Percentiles rank a stretch among this genome's conserved stretches.
phyloP scores from a whole-genome alignment of 2,888 invertebrate species.

The Cephus spinipes region DNA sequence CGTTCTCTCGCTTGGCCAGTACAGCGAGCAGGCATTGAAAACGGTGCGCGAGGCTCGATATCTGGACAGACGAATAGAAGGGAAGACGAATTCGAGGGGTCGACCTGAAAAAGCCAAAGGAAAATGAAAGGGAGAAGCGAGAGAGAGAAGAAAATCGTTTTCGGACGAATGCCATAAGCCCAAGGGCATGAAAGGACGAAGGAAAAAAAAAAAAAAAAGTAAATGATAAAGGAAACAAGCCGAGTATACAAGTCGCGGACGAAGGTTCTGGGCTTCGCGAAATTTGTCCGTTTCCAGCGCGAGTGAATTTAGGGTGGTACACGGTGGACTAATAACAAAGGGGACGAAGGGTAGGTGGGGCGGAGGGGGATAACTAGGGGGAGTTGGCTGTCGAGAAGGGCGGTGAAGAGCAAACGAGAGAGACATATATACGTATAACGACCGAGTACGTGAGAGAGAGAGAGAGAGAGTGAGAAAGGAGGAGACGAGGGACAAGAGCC shows the following conservation, averaged over 20 bases:
- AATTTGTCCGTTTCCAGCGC: constrained; percentile 50
- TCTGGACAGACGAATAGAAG: background rate
- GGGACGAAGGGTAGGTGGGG: constrained; percentile 30
- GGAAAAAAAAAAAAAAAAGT: background rate
- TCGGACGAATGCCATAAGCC: background rate
- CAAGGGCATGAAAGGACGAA: background rate
- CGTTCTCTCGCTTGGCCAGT: background rate
- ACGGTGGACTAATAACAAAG: constrained; percentile 58
- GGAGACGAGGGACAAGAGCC: constrained; percentile 19
- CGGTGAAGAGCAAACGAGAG: constrained; percentile 22
- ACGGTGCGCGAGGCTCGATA: too few relatives aligned
- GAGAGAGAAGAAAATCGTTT: background rate
- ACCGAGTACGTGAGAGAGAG: constrained; percentile 11
- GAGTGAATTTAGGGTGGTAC: constrained; percentile 60
- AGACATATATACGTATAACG: constrained; percentile 12
- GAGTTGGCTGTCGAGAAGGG: constrained; percentile 23
- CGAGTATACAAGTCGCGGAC: constrained; percentile 1
- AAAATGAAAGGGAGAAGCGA: too few relatives aligned
- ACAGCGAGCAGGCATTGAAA: background rate
- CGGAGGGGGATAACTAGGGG: constrained; percentile 19
- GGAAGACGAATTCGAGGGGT: too few relatives aligned
- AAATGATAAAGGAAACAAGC: background rate
- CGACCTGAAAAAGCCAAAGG: too few relatives aligned
- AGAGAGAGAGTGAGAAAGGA: constrained; percentile 15
- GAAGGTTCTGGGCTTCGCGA: constrained; percentile 30